Evolutionary conservation across 1,140 invertebrate genomes (phyloP).

Genomic region (Drosophila lini): DNA sequence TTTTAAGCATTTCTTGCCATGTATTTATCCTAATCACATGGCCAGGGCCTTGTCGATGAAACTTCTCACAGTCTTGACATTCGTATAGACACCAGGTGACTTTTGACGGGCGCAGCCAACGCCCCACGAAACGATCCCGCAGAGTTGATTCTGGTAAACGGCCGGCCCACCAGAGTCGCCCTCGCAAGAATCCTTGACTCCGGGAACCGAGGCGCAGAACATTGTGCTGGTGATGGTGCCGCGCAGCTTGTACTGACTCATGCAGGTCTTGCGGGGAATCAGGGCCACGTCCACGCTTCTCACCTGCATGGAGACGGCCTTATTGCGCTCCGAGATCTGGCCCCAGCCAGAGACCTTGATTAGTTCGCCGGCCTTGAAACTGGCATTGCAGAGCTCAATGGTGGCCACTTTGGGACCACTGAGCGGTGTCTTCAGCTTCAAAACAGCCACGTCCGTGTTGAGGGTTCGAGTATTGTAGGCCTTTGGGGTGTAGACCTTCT

Average conservation of each 20-base stretch:
- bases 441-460: conserved; percentile 67
- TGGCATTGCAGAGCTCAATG: conserved; percentile 64
- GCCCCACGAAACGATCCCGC: conserved; percentile 86
- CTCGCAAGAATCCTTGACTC: conserved; percentile 70
- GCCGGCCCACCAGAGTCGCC: conserved; percentile 88
- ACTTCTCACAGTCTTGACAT: conserved; percentile 83
- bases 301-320: conserved; percentile 53
- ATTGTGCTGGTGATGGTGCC: conserved; percentile 66
- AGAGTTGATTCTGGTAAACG: conserved; percentile 85
- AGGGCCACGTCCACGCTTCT: conserved; percentile 70
- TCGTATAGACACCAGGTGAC: conserved; percentile 86
- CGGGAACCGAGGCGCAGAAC: conserved; percentile 68
- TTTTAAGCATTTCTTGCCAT: neutral
- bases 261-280: conserved; percentile 56
- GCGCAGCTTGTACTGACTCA: conserved; percentile 53
- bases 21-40: conserved; percentile 21
- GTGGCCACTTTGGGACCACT: conserved; percentile 59
- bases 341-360: conserved; percentile 78
- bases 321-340: conserved; percentile 38
- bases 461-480: conserved; percentile 61
- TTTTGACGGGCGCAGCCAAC: conserved; percentile 85
- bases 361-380: conserved; percentile 52
- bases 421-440: conserved; percentile 60
- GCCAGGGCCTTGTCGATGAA: conserved; percentile 72
- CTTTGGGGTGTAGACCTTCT: conserved; percentile 65